Percentiles rank a stretch among this genome's conserved stretches.
Evolutionary conservation across 2,888 invertebrate species (phyloP).

Genomic region (Adelphocoris suturalis): DNA sequence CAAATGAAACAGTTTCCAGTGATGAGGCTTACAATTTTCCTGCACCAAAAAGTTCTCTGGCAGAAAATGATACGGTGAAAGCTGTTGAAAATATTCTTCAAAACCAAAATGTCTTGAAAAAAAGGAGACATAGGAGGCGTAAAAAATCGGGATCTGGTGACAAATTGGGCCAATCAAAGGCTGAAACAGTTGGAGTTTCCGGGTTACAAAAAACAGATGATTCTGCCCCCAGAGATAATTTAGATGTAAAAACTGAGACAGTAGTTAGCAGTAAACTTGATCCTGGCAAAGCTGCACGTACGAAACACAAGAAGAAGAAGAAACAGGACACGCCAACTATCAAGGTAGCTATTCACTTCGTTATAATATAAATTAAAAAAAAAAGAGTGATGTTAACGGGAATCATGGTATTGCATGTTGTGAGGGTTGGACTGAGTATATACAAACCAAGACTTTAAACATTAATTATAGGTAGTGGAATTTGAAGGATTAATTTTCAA

Average conservation of each 20-base stretch:
- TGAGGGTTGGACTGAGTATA: no score
- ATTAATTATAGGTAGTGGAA: no score
- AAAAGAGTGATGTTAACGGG: no score
- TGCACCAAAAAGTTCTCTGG: background rate
- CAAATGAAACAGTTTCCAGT: background rate
- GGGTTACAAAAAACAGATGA: background rate
- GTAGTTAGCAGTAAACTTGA: background rate
- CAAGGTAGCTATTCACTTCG: background rate
- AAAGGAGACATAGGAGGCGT: background rate
- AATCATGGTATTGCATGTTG: no score
- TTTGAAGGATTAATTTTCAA: no score
- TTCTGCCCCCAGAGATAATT: background rate
- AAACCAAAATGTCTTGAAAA: background rate
- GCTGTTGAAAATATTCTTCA: no score
- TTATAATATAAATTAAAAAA: no score
- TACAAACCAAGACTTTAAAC: no score
- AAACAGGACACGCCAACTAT: background rate
- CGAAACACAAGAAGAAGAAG: background rate
- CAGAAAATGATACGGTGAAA: no score
- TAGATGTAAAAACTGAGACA: background rate
- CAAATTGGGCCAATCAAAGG: background rate
- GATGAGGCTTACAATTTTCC: background rate
- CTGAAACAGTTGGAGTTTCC: background rate
- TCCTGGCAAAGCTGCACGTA: background rate
- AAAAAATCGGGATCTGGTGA: background rate